phyloP scores from a whole-genome alignment of 1,140 invertebrate species.

The Musca domestica region DNA sequence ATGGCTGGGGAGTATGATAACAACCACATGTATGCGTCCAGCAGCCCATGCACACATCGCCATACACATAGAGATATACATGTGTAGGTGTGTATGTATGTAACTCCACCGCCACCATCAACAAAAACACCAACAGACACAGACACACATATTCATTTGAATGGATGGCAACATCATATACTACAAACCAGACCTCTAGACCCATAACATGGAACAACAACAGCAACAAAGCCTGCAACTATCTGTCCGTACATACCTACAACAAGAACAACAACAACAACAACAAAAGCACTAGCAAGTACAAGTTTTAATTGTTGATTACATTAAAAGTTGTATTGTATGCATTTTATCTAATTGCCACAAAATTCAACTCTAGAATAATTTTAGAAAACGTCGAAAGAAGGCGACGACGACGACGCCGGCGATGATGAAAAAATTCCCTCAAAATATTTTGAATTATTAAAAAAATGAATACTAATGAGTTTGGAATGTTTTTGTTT shows the following conservation, averaged over 20 bases:
- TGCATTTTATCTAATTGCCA: neutral
- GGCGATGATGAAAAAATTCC: no score
- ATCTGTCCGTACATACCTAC: no score
- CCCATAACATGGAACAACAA: neutral
- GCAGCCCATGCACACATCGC: neutral
- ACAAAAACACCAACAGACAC: neutral
- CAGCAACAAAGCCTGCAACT: neutral
- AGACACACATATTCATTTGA: neutral
- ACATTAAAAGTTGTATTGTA: neutral
- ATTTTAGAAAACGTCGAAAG: no score
- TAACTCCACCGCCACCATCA: no score
- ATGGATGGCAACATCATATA: neutral
- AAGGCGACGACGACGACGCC: no score
- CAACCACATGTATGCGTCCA: neutral
- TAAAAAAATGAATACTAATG: no score
- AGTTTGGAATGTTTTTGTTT: no score
- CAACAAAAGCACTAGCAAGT: neutral
- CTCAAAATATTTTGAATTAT: no score
- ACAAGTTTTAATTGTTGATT: constrained; percentile 16
- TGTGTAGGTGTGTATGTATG: neutral
- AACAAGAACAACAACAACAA: neutral
- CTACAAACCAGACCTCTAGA: no score
- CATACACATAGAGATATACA: neutral
- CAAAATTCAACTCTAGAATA: no score
- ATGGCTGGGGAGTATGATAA: constrained; percentile 11